Evolutionary conservation across 2,113 vertebrate genomes (phyloP).

Genomic region (Strix uralensis): DNA sequence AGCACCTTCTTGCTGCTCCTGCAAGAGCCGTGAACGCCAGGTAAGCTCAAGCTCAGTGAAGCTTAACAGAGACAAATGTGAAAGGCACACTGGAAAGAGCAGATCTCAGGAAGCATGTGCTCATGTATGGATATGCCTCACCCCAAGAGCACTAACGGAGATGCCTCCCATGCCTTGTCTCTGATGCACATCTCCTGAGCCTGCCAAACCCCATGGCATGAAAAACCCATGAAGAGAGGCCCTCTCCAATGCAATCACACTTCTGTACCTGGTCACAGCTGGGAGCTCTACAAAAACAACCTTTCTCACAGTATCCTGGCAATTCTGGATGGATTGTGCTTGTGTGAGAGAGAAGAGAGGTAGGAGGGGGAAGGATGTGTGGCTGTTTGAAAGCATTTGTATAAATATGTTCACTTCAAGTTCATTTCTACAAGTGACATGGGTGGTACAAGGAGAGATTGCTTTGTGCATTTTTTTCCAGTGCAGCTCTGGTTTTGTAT

Average conservation of each 20-base stretch:
- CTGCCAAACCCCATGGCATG: neutral
- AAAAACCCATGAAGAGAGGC: neutral
- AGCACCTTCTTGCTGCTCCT: neutral
- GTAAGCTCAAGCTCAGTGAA: neutral
- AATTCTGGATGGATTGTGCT: neutral
- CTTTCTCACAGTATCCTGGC: conserved; percentile 4
- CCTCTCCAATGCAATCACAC: neutral
- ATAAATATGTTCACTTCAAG: neutral
- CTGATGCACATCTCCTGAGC: neutral
- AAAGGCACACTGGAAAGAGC: neutral
- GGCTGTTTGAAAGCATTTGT: neutral
- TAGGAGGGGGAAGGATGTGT: neutral
- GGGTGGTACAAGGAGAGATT: neutral
- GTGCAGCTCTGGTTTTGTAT: neutral
- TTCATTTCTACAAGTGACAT: neutral
- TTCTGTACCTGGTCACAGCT: neutral
- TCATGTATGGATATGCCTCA: neutral
- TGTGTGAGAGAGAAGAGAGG: neutral
- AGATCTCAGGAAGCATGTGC: neutral
- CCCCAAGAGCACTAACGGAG: neutral
- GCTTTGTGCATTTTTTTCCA: neutral
- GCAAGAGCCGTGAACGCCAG: neutral
- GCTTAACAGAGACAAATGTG: neutral
- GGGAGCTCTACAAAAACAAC: neutral
- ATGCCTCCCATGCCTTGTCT: neutral